Conservation (phyloP, 2,888 invertebrate species). For the Drosophila macrospina region DNA sequence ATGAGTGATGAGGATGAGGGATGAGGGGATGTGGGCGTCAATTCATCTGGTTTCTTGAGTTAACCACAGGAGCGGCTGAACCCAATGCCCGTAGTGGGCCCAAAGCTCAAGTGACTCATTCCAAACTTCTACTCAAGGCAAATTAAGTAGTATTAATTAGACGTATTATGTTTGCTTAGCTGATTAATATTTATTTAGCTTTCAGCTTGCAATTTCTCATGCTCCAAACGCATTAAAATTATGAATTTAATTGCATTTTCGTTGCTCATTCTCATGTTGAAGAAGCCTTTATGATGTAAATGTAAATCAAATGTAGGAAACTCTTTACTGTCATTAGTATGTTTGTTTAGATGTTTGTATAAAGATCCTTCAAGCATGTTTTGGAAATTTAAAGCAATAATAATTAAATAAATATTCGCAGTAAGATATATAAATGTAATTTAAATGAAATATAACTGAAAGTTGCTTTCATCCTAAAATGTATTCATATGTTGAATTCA, state of each 20-base stretch:
- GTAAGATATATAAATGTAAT: too few relatives aligned
- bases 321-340: too few relatives aligned
- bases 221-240: neutral
- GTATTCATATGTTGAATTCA: too few relatives aligned
- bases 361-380: too few relatives aligned
- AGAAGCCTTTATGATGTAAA: neutral
- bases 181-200: neutral
- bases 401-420: too few relatives aligned
- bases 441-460: too few relatives aligned
- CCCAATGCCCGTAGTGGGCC: neutral
- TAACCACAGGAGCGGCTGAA: slow-evolving; percentile 20
- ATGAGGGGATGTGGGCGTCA: slow-evolving; percentile 7
- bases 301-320: neutral
- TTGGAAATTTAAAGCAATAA: too few relatives aligned
- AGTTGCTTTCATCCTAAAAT: too few relatives aligned
- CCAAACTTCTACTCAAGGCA: neutral
- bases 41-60: neutral
- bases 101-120: neutral
- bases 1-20: slow-evolving; percentile 5
- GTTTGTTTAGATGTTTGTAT: too few relatives aligned
- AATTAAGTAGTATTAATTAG: slow-evolving; percentile 4
- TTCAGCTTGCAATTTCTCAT: neutral
- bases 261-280: neutral
- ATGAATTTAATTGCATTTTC: neutral
- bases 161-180: neutral